Evolutionary conservation across 2,888 invertebrate species (phyloP), one percentile per base, ranked within the genome.

Genomic region (Heteromyza rotundicornis): DNA sequence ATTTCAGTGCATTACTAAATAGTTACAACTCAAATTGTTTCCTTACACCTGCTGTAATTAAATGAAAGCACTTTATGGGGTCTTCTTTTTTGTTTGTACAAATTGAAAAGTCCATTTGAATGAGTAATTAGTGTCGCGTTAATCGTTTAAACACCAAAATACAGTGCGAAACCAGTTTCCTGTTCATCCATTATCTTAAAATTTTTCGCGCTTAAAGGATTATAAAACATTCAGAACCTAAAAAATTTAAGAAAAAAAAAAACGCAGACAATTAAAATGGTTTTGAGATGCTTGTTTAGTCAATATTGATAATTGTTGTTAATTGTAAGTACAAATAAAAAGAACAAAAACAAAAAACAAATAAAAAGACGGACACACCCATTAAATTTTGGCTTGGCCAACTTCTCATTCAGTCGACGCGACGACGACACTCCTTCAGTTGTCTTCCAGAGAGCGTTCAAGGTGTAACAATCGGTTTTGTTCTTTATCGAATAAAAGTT

Each of bases 221-320:
- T 20, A 19, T 5, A 50, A 50, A 50, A 50, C 19, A 50, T 20
- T 10, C 20, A 51, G 24, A 32, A 32, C 32, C 16, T 20, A 12
- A 53, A 27, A 32, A 19, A n/a, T n/a, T n/a, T n/a, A n/a, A n/a
- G 12, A 36, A 20, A 19, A 19, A 35, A 57, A 19, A 24, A 32
- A 17, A 19, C 19, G 27, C 16, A 57, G 17, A 17, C 32, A 27
- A 57, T 50, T 35, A 12, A 49, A 57, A 24, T 40, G 5, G 23
- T n/a, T n/a, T n/a, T 8, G 10, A 14, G 17, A 19, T 50, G 35
- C 57, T 57, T 50, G 49, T 57, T 57, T 32, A 5, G 50, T 32
- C 35, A 27, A 49, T 49, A 50, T 57, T 50, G 49, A 57, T 32
- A 57, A 57, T 27, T 49, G 49, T 8, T 32, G 50, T 57, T 49